Evolutionary conservation across 2,888 invertebrate species (phyloP), one percentile per base, ranked within the genome.

Genomic region (Reticulitermes lucifugus): DNA sequence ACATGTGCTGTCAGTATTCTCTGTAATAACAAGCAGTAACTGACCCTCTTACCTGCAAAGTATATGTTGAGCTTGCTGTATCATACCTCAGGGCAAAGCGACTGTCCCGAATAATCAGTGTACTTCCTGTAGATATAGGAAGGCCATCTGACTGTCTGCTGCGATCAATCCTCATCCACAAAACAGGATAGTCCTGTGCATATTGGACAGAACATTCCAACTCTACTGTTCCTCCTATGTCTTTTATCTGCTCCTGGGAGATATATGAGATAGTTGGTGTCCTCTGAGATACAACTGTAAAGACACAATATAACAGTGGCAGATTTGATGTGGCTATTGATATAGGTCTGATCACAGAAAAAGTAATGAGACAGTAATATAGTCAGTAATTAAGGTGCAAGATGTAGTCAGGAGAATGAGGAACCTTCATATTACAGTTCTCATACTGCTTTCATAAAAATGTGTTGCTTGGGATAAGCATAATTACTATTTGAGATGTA

Each of bases 191-290:
- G 85, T 97, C 97, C 88, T 95, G 94, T 0, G 96, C 96, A 90
- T 98, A 97, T 89, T 97, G 97, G 0, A 98, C 97, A 0, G 97
- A 97, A 89, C 98, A 98, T 86, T 95, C 95, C 88, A 98, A 91
- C 89, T 98, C 97, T 0, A 97, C 97, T 10, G 96, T 95, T 9
- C 96, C 96, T 0, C 98, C 98, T 86, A 98, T 97, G 90, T 98
- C 97, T 89, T 96, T 95, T 81, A 98, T 97, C 92, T 98, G 97
- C 89, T 97, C 96, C 89, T 97, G 97, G 0, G 97, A 96, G 88
- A 98, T 97, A 89, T 97, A 96, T 0, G 98, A 97, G 89, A 97
- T 97, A 0, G 97, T 97, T 0, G 97, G 97, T 0, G 96, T 96
- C 87, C 97, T 92, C 90, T 97, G 97, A 75, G 65, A 79, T 25